phyloP scores from a whole-genome alignment of 2,113 vertebrate genomes.

The Melanerpes formicivorus region DNA sequence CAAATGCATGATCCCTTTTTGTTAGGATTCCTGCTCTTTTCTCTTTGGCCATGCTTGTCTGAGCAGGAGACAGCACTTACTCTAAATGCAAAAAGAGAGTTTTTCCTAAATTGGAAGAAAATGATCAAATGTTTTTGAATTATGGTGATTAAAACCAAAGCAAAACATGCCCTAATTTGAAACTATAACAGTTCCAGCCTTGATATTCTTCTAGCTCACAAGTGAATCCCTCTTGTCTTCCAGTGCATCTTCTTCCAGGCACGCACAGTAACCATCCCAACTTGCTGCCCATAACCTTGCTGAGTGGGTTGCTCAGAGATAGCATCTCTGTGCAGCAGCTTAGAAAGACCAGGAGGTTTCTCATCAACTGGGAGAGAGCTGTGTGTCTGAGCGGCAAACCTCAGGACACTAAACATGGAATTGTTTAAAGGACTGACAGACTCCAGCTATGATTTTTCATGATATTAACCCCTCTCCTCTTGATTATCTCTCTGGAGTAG shows the following conservation, averaged over 20 bases:
- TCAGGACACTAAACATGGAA: background rate
- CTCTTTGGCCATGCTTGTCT: background rate
- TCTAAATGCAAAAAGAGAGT: background rate
- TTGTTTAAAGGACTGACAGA: background rate
- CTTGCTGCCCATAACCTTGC: background rate
- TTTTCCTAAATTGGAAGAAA: background rate
- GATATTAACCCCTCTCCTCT: background rate
- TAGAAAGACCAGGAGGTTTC: background rate
- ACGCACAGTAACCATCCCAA: background rate
- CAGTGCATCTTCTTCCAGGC: background rate
- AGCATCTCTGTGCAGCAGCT: background rate
- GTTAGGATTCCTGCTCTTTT: background rate
- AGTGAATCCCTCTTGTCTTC: background rate
- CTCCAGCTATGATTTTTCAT: background rate
- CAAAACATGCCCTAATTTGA: background rate
- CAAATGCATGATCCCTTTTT: background rate
- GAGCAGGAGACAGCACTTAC: background rate
- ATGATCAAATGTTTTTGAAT: background rate
- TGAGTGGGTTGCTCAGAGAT: background rate
- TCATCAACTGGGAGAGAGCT: background rate
- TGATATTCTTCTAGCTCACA: fast-evolving
- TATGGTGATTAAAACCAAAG: background rate
- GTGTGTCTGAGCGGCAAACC: background rate
- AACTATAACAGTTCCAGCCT: background rate
- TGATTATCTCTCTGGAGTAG: background rate